Conservation (phyloP, 2,797 vertebrate species). For the Remorina albescens region DNA sequence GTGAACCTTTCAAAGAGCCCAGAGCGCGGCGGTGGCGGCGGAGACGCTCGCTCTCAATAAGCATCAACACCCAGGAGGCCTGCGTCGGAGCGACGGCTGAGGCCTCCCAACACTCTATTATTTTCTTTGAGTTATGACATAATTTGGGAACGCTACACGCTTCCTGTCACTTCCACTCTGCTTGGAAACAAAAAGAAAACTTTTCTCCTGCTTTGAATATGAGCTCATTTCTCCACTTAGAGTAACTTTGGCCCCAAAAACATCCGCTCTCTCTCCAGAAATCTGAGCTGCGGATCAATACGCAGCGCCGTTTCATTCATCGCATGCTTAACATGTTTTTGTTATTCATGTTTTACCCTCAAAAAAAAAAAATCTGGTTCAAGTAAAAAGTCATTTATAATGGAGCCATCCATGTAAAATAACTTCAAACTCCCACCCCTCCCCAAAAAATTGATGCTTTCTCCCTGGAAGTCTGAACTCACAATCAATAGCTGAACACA, state of each 20-base stretch:
- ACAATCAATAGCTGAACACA: slow-evolving; percentile 62
- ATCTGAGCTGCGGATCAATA: slow-evolving; percentile 60
- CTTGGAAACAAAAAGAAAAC: slow-evolving; percentile 30
- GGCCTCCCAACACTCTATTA: slow-evolving; percentile 41
- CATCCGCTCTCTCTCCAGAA: slow-evolving; percentile 47
- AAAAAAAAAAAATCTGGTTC: slow-evolving; percentile 19
- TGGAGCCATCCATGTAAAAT: slow-evolving; percentile 55
- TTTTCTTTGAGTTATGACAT: slow-evolving; percentile 41
- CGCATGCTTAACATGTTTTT: slow-evolving; percentile 23
- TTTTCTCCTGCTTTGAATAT: slow-evolving; percentile 33
- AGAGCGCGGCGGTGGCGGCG: slow-evolving; percentile 37
- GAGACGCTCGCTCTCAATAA: slow-evolving; percentile 52
- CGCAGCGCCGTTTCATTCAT: slow-evolving; percentile 34
- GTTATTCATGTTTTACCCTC: slow-evolving; percentile 40
- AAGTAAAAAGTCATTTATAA: slow-evolving; percentile 51
- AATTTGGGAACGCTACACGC: slow-evolving; percentile 48
- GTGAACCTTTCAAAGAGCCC: slow-evolving; percentile 52
- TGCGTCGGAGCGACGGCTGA: not conserved
- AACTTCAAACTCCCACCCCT: slow-evolving; percentile 13
- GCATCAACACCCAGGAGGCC: slow-evolving; percentile 53
- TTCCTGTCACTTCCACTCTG: slow-evolving; percentile 44
- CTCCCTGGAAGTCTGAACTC: slow-evolving; percentile 65
- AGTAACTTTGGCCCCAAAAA: slow-evolving; percentile 43
- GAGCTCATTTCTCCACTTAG: slow-evolving; percentile 43
- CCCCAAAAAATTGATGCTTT: slow-evolving; percentile 45